Base-by-base conservation (phyloP, 37 sponge, comb jelly and placozoan species). In the Agelas oroides region DNA sequence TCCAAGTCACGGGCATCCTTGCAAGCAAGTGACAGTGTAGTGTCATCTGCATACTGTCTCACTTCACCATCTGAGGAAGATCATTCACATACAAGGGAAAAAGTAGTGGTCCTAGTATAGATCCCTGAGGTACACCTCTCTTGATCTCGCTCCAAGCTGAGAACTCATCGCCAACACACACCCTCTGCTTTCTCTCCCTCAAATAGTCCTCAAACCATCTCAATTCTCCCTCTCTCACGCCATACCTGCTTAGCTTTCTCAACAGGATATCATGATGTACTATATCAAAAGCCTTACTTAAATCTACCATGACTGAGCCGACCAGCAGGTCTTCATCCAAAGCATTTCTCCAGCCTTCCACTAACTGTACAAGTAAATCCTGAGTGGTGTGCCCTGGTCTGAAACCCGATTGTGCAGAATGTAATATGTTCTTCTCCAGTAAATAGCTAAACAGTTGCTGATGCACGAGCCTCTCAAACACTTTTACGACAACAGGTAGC, bases 1-100 rank as follows among this genome's bases (percentile, higher is more conserved):
- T 25, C 11, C 62, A 61, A 13, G 2, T 23, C 25, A 6, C 25
- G 3, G 3, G 27, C 62, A 61, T 61, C 62, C 62, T 61, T 61
- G n/a, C 25, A 23, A 5, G 2, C n/a, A 25, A 61, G 27, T 12
- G 62, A 61, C 62, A 61, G 5, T 23, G 62, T 77, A 1, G 70
- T 76, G 41, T 86, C 86, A 57, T 86, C 86, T 1, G 78, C 77
- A 86, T 66, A 86, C 78, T 55, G 46, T 32, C 56, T 41, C 23
- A 66, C 31, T 55, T 39, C 0, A 60, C 71, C 59, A 2, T 53
- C 25, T 12, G 28, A 3, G 71, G 86, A 30, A 86, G 35, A 77
- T 86, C 71, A 56, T 86, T 86, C 12, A 68, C 70, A 68, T 70
- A 86, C 27, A 86, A 56, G 25, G 24, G 24, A 53, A 86, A 86